phyloP scores from a whole-genome alignment of 2,888 invertebrate species.

The Caenorhabditis drosophilae region DNA sequence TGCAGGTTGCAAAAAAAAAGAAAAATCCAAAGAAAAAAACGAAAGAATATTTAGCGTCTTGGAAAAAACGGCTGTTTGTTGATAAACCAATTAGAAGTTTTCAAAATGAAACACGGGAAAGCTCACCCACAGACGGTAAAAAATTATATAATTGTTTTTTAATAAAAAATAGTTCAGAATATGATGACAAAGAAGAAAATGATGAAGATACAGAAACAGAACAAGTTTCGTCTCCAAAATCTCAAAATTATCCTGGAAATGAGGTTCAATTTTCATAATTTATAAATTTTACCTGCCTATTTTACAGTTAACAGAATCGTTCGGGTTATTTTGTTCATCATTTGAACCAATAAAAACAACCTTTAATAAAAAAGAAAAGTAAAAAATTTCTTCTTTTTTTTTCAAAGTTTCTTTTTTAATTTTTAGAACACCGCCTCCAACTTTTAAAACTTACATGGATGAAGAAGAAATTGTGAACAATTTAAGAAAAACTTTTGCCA shows the following conservation, averaged over 20 bases:
- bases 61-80: constrained; percentile 25
- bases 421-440: constrained; percentile 20
- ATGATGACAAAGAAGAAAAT: background rate
- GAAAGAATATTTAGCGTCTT: constrained; percentile 21
- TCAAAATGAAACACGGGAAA: too few species aligned
- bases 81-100: constrained; percentile 2
- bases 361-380: too few species aligned
- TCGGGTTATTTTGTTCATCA: too few species aligned
- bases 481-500: too few species aligned
- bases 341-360: too few species aligned
- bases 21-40: constrained; percentile 10
- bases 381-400: too few species aligned
- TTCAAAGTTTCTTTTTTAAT: too few species aligned
- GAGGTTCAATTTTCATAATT: constrained; percentile 3
- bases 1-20: constrained; percentile 1
- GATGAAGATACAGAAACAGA: constrained; percentile 11
- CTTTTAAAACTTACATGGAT: background rate
- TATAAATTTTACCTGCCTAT: too few species aligned
- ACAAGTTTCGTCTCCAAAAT: constrained; percentile 7
- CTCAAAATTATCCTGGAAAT: background rate
- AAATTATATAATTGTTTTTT: too few species aligned
- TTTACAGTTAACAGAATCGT: too few species aligned
- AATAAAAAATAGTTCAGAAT: too few species aligned
- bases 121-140: too few species aligned
- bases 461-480: background rate